These are phyloP conservation scores for Ditylenchus dipsaci DNA, from an alignment of 1,140 invertebrate genomes.

Conservation along the genomic window DNA sequence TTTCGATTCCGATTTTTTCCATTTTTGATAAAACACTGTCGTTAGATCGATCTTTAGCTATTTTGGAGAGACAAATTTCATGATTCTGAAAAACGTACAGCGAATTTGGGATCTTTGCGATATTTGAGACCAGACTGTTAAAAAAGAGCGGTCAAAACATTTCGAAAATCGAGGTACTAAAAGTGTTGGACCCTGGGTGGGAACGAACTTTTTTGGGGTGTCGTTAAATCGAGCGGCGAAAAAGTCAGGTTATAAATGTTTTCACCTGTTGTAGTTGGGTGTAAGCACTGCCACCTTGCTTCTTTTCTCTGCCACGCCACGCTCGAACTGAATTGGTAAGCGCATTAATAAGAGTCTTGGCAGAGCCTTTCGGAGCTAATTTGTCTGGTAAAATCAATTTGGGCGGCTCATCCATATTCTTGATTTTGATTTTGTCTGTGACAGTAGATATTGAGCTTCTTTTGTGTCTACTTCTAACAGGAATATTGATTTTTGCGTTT, in stretches of 20 bases:
- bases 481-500: not conserved
- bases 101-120: too few species aligned
- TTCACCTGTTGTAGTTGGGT: not conserved
- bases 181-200: too few species aligned
- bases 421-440: not conserved
- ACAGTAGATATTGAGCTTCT: not conserved
- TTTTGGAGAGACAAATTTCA: too few species aligned
- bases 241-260: not conserved
- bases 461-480: not conserved
- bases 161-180: too few species aligned
- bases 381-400: not conserved
- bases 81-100: too few species aligned
- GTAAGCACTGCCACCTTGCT: not conserved
- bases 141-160: too few species aligned
- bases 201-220: too few species aligned
- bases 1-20: too few species aligned
- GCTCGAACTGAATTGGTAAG: not conserved
- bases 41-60: too few species aligned
- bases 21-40: too few species aligned
- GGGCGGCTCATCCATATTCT: not conserved
- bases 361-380: not conserved
- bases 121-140: too few species aligned
- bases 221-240: too few species aligned
- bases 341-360: not conserved
- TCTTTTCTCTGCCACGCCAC: not conserved